Evolutionary conservation across 2,113 vertebrate genomes (phyloP).

Genomic region (Syngnathus typhle): DNA sequence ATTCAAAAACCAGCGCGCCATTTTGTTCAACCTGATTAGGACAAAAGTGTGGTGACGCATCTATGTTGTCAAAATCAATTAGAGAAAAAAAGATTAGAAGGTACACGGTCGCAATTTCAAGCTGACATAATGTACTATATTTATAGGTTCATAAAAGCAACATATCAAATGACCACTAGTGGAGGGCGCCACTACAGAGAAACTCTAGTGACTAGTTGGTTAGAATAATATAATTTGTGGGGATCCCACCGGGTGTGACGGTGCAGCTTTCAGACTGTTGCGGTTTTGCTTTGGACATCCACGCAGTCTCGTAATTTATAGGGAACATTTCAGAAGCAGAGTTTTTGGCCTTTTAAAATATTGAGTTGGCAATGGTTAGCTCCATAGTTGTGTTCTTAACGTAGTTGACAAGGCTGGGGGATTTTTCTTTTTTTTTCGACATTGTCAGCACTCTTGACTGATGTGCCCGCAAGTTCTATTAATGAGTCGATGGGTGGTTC

Average conservation of each 20-base stretch:
- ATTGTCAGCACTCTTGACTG: neutral
- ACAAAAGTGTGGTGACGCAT: neutral
- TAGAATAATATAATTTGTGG: constrained; percentile 1
- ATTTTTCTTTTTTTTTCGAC: neutral
- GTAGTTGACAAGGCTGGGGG: neutral
- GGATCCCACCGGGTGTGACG: constrained; percentile 7
- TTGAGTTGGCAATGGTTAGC: neutral
- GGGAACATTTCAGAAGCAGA: constrained; percentile 1
- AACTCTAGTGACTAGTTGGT: neutral
- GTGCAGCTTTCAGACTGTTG: constrained; percentile 2
- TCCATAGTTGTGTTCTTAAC: neutral
- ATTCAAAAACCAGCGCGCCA: neutral
- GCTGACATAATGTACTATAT: neutral
- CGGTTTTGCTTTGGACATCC: constrained; percentile 4
- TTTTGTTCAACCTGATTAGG: neutral
- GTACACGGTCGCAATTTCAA: neutral
- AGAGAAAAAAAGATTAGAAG: neutral
- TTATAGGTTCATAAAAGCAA: neutral
- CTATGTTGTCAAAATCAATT: neutral
- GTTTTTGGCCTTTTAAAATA: neutral
- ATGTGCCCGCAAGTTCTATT: no score
- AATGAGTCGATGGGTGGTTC: no score
- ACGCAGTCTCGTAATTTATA: neutral
- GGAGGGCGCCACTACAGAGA: neutral
- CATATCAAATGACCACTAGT: neutral